A percentile compares a stretch with the other conserved stretches of the same genome.
Evolutionary conservation across 1,140 invertebrate genomes (phyloP).

Genomic region (fruit fly (Drosophila melanogaster)): DNA sequence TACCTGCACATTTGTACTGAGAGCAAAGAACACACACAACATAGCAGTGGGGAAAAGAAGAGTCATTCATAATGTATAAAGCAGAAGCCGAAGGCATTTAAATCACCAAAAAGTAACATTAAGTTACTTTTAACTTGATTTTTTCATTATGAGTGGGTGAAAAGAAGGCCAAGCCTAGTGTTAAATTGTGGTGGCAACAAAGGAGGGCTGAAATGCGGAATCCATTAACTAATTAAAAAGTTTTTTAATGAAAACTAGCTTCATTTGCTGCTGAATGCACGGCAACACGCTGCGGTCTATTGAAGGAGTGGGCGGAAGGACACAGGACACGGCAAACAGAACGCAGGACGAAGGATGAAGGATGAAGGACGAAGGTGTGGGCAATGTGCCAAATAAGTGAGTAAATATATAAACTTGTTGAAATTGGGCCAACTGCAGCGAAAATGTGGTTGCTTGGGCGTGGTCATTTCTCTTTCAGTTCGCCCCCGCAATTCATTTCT

Average conservation of each 20-base stretch:
- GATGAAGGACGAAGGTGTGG: constrained; percentile 19
- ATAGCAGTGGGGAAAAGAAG: neutral
- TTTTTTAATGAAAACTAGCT: constrained; percentile 58
- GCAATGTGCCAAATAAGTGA: constrained; percentile 41
- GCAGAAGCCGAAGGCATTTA: constrained; percentile 37
- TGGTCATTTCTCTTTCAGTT: constrained; percentile 24
- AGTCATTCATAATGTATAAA: constrained; percentile 15
- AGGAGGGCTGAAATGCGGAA: constrained; percentile 12
- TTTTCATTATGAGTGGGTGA: constrained; percentile 26
- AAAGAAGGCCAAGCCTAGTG: constrained; percentile 12
- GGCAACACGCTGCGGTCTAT: constrained; percentile 51
- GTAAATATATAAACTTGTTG: constrained; percentile 46
- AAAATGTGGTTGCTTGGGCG: constrained; percentile 49
- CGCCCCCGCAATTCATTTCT: neutral
- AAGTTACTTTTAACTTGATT: constrained; percentile 31
- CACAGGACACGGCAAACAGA: too few relatives aligned
- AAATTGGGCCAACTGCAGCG: constrained; percentile 52
- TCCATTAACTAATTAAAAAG: constrained; percentile 68
- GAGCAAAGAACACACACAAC: too few relatives aligned
- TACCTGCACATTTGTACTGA: too few relatives aligned
- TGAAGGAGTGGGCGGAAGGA: constrained; percentile 21
- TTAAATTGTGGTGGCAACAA: constrained; percentile 25
- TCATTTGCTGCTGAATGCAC: constrained; percentile 48
- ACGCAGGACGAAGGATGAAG: neutral
- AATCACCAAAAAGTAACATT: constrained; percentile 7